phyloP scores from a whole-genome alignment of 2,113 vertebrate species.

The Lepus europaeus region DNA sequence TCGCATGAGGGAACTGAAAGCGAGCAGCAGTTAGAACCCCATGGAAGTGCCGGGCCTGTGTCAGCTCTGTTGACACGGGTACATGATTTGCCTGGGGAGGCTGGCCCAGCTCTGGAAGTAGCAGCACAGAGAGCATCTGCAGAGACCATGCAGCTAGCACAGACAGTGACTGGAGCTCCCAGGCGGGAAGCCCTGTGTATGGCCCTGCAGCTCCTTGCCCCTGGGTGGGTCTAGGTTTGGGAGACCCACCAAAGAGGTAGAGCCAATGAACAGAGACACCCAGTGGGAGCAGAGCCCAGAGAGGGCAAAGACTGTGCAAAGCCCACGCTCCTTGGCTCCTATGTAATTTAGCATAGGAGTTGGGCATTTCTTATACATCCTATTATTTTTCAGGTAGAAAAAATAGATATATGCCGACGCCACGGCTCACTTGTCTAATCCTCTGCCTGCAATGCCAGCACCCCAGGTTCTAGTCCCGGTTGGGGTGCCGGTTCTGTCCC shows the following conservation, averaged over 20 bases:
- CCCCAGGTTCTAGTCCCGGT: too few relatives aligned
- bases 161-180: accelerated
- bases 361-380: not conserved
- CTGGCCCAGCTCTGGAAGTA: accelerated
- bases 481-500: too few relatives aligned
- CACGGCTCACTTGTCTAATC: too few relatives aligned
- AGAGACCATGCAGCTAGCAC: not conserved
- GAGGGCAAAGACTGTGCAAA: accelerated
- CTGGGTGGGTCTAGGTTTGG: accelerated
- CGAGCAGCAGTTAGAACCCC: accelerated
- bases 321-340: not conserved
- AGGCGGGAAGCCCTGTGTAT: accelerated
- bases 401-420: too few relatives aligned
- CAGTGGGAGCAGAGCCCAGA: too few relatives aligned
- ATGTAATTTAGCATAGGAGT: not conserved
- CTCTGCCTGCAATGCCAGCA: too few relatives aligned
- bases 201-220: accelerated
- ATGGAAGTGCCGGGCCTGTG: accelerated
- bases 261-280: too few relatives aligned
- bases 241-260: too few relatives aligned
- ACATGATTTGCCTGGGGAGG: not conserved
- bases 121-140: not conserved
- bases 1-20: not conserved
- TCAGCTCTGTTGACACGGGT: accelerated
- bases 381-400: not conserved